Evolutionary conservation across 2,113 vertebrate species (phyloP).

Genomic region (Pelecanus crispus): DNA sequence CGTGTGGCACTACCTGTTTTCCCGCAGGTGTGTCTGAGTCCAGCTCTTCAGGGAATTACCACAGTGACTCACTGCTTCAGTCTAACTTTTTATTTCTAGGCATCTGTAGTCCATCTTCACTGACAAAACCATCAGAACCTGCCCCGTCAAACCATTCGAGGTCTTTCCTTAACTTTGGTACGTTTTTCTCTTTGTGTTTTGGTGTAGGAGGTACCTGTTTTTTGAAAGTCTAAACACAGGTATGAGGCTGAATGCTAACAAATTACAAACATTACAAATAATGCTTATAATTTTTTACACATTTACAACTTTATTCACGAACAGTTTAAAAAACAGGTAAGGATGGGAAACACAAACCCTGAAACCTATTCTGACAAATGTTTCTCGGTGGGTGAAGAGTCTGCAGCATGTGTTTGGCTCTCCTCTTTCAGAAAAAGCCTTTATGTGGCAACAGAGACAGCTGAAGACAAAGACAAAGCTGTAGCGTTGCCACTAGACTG

Average conservation of each 20-base stretch:
- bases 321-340: background rate
- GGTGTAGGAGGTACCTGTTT: background rate
- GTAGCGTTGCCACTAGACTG: background rate
- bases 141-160: conserved; percentile 14
- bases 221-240: background rate
- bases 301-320: background rate
- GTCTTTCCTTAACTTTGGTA: conserved; percentile 74
- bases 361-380: background rate
- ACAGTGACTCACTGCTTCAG: background rate
- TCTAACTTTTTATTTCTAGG: conserved; percentile 46
- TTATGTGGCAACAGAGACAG: background rate
- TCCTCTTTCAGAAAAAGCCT: background rate
- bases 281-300: background rate
- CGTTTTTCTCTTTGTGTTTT: background rate
- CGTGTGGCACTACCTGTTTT: too few relatives aligned
- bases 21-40: background rate
- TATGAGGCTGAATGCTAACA: background rate
- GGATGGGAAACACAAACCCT: background rate
- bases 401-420: background rate
- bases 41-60: background rate
- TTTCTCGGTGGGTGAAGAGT: background rate
- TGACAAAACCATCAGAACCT: conserved; percentile 53
- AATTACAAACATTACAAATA: background rate
- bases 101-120: conserved; percentile 51
- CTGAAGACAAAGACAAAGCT: background rate